These are phyloP conservation scores for Linepithema humile DNA, from an alignment of 1,140 invertebrate genomes.

Conservation along the genomic window DNA sequence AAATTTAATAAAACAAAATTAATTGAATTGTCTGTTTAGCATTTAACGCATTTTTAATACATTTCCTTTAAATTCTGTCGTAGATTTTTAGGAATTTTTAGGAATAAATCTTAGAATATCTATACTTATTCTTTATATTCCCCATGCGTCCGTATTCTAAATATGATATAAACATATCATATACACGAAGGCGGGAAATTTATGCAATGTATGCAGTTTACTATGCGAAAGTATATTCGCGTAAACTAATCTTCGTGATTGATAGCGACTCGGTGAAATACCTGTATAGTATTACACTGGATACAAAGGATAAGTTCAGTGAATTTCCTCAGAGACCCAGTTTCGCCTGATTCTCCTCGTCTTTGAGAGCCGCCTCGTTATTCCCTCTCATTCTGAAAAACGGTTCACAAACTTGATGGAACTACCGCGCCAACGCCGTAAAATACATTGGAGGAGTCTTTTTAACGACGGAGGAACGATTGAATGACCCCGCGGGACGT, in stretches of 20 bases:
- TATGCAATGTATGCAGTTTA: background rate
- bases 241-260: slow-evolving; percentile 36
- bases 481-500: background rate
- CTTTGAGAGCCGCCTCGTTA: slow-evolving; percentile 29
- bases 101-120: background rate
- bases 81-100: background rate
- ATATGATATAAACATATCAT: background rate
- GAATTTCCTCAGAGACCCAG: slow-evolving; percentile 37
- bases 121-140: background rate
- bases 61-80: background rate
- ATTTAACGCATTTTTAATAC: background rate
- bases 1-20: too few species aligned
- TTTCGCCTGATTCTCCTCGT: slow-evolving; percentile 39
- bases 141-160: background rate
- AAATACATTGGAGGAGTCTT: slow-evolving; percentile 34
- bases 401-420: slow-evolving; percentile 41
- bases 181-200: background rate
- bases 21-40: background rate
- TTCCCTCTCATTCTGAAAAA: slow-evolving; percentile 39
- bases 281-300: background rate
- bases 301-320: slow-evolving; percentile 25
- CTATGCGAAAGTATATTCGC: background rate
- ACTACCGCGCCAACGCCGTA: slow-evolving; percentile 7
- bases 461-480: slow-evolving; percentile 38
- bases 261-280: slow-evolving; percentile 8